Evolutionary conservation across 35 echinoderm and acorn worm genomes (phyloP), one percentile per base, ranked within the genome.

Genomic region (Lytechinus pictus): DNA sequence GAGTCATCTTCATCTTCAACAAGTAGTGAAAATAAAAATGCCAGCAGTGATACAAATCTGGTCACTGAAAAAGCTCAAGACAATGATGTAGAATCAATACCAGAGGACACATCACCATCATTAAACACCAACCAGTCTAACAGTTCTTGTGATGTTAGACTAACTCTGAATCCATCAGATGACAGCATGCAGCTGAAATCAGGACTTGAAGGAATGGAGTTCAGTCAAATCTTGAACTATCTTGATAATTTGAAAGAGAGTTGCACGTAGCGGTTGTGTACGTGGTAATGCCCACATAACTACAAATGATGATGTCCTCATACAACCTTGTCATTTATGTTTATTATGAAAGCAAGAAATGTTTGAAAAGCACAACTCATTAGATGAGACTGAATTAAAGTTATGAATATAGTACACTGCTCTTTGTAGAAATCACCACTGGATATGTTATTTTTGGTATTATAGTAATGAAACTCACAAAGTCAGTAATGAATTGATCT

Each of bases 91-190:
- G 28, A 90, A 29, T 12, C 88, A 9, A 12, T 16, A 6, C 11
- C 92, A 28, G 12, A 16, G 54, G 53, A 6, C 27, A 57, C 52
- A 27, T 57, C 92, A 55, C 53, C 92, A 12, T 9, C 27, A 16
- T 93, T 57, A 13, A 93, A 93, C n/a, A 93, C 92, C 27, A 93
- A 93, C 54, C 92, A 93, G 54, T 93, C 92, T n/a, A 93, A 93
- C 92, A 90, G 52, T 90, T 93, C 92, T 57, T 93, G 92, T 57
- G 92, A 93, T 93, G 54, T 93, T 12, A 21, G 92, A 57, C 55
- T 93, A 93, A 93, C 92, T 54, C 53, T 93, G 21, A 93, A 93
- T n/a, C 92, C 92, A 27, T 93, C 92, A 54, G 92, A 93, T 27
- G 92, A 93, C 27, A 93, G 54, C 92, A 28, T 55, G 53, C 92